Conservation (phyloP, 2,113 vertebrate species). For the Lycaon pictus region DNA sequence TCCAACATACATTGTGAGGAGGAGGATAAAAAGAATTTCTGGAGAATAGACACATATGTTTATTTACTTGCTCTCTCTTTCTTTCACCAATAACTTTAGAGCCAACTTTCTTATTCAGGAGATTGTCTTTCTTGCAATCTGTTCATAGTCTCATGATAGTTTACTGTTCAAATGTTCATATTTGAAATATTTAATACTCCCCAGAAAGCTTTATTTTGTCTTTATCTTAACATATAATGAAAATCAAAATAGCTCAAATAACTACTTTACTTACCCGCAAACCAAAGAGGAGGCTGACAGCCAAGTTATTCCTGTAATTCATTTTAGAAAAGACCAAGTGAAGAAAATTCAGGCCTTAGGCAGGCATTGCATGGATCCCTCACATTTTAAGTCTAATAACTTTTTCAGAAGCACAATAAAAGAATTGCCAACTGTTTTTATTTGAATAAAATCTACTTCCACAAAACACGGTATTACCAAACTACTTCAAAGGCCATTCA, state of each 20-base stretch:
- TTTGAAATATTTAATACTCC: conserved; percentile 32
- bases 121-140: conserved; percentile 1
- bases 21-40: not conserved
- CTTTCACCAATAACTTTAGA: not conserved
- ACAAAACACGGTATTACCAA: conserved; percentile 70
- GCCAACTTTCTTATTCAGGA: not conserved
- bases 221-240: conserved; percentile 43
- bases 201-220: conserved; percentile 40
- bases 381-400: conserved; percentile 76
- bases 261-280: not conserved
- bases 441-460: conserved; percentile 76
- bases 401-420: conserved; percentile 73
- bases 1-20: not conserved
- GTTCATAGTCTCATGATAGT: not conserved
- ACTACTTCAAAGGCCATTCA: conserved; percentile 75
- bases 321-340: conserved; percentile 60
- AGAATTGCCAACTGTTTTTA: conserved; percentile 70
- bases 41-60: not conserved
- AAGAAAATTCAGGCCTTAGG: conserved; percentile 71
- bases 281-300: conserved; percentile 8
- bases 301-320: conserved; percentile 58
- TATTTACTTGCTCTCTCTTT: not conserved
- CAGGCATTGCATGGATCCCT: conserved; percentile 48
- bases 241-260: conserved; percentile 53
- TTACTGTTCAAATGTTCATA: conserved; percentile 41